phyloP scores from a whole-genome alignment of 2,888 invertebrate species.

The Pristionchus arcanus region DNA sequence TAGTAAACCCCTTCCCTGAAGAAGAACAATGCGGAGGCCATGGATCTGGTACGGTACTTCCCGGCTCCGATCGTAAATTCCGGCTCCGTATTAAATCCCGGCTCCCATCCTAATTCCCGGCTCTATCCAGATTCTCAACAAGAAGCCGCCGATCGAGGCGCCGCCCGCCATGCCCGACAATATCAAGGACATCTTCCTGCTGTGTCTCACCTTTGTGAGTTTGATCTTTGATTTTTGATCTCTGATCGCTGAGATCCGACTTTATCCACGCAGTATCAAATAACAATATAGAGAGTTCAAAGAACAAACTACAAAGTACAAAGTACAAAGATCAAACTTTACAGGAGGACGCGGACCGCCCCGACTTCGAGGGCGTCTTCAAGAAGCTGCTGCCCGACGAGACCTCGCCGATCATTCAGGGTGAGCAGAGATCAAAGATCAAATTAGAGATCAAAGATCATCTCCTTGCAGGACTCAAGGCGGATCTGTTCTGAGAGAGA shows the following conservation, averaged over 20 bases:
- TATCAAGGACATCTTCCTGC: neutral
- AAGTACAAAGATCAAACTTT: neutral
- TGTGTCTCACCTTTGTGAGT: conserved; percentile 37
- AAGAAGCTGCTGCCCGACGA: conserved; percentile 51
- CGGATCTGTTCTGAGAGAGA: conserved; percentile 40
- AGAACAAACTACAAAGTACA: neutral
- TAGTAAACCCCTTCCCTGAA: no score
- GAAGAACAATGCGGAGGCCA: no score
- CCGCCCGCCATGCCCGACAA: neutral
- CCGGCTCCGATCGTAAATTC: neutral
- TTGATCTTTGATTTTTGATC: neutral
- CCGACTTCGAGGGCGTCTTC: conserved; percentile 54
- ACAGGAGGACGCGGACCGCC: conserved; percentile 46
- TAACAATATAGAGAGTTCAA: no score
- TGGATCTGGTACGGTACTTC: no score
- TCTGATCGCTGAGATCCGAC: no score
- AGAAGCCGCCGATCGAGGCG: conserved; percentile 30
- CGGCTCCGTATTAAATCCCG: no score
- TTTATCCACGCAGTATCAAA: no score
- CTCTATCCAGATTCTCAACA: conserved; percentile 27
- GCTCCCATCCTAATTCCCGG: neutral
- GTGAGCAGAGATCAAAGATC: neutral
- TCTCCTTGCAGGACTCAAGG: conserved; percentile 6
- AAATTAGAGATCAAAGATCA: neutral
- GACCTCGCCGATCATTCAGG: conserved; percentile 39